These are phyloP conservation scores for Pristionchus arcanus DNA, from an alignment of 2,888 invertebrate species.

Conservation along the genomic window DNA sequence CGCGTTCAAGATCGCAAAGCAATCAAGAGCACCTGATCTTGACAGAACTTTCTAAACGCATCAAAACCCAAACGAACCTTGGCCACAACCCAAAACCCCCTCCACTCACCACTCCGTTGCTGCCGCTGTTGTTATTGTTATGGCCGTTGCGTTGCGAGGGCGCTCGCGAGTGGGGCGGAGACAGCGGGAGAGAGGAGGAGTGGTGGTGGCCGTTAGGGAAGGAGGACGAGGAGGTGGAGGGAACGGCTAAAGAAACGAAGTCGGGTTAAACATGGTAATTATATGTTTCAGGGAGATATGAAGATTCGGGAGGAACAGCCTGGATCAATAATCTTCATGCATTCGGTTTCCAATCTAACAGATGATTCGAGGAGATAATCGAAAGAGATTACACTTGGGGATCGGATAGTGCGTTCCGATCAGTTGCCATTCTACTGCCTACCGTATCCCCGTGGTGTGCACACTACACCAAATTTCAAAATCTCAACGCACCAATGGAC, in stretches of 20 bases:
- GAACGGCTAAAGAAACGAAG: conserved; percentile 12
- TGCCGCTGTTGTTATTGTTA: neutral
- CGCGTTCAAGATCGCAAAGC: too few species aligned
- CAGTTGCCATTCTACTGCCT: neutral
- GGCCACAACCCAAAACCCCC: neutral
- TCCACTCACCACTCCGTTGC: conserved; percentile 5
- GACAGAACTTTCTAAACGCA: too few species aligned
- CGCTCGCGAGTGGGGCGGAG: conserved; percentile 47
- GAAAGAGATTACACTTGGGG: neutral
- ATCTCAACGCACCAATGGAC: conserved; percentile 3
- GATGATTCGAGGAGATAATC: neutral
- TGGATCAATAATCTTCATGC: neutral
- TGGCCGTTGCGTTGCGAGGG: neutral
- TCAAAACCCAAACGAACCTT: neutral
- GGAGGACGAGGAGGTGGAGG: conserved; percentile 10
- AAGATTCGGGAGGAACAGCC: neutral
- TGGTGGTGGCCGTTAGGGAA: neutral
- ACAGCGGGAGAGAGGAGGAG: neutral
- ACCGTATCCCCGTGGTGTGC: conserved; percentile 19
- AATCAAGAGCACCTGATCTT: too few species aligned
- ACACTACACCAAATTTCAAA: neutral
- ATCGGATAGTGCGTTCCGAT: neutral
- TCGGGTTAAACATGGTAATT: neutral
- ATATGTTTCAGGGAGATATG: neutral
- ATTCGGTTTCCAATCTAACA: neutral